These are phyloP conservation scores for Notarius quadriscutis DNA, from an alignment of 2,113 vertebrate species.

Conservation along the genomic window DNA sequence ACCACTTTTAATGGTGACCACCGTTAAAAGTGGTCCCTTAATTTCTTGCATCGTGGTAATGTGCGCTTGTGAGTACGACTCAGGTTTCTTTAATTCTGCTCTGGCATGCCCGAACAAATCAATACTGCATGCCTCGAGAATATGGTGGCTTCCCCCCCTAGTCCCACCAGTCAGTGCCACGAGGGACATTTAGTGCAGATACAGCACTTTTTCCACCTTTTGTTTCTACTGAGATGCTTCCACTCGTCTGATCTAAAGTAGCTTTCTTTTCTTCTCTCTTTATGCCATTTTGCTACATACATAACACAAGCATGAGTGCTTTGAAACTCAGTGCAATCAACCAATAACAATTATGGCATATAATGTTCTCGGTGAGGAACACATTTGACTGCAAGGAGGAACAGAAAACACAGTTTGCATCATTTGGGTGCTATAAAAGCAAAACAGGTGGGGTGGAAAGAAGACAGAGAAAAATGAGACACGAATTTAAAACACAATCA, in stretches of 20 bases:
- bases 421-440: too few species aligned
- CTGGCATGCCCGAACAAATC: conserved; percentile 8
- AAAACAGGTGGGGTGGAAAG: too few species aligned
- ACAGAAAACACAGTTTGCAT: too few species aligned
- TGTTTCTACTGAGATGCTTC: conserved; percentile 5
- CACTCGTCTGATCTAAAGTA: background rate
- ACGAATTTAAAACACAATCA: too few species aligned
- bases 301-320: background rate
- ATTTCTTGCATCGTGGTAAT: too few species aligned
- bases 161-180: background rate
- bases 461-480: too few species aligned
- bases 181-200: conserved; percentile 3
- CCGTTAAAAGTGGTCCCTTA: too few species aligned
- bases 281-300: too few species aligned
- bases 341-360: background rate
- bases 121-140: background rate
- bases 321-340: background rate
- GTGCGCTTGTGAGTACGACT: background rate
- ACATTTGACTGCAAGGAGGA: background rate
- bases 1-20: too few species aligned
- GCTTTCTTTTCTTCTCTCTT: background rate
- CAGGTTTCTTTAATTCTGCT: background rate
- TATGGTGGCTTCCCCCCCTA: too few species aligned
- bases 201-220: background rate
- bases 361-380: background rate